A percentile compares a stretch with the other conserved stretches of the same genome.
phyloP scores from a whole-genome alignment of 30 jellyfish, hydroid and myxozoan genomes.

The Pelagia noctiluca region DNA sequence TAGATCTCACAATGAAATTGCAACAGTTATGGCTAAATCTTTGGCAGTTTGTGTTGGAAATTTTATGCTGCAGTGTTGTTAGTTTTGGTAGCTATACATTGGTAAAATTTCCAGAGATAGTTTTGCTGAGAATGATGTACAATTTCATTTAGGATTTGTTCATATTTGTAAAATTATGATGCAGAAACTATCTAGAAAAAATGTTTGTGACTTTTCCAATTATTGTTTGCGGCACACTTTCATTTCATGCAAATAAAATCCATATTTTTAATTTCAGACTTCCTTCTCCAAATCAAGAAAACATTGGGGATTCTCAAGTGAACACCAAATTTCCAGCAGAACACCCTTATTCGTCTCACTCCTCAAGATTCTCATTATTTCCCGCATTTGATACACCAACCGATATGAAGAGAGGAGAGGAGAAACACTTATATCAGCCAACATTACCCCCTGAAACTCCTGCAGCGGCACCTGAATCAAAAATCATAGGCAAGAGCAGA shows the following conservation, averaged over 20 bases:
- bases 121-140: too few relatives aligned
- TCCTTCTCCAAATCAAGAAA: conserved; percentile 73
- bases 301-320: conserved; percentile 25
- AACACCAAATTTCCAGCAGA: conserved; percentile 78
- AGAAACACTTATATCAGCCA: conserved; percentile 64
- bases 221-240: neutral
- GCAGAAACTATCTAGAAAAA: too few relatives aligned
- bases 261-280: conserved; percentile 33
- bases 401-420: conserved; percentile 64
- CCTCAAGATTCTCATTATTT: conserved; percentile 65
- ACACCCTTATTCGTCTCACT: conserved; percentile 81
- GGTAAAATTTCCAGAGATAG: too few relatives aligned
- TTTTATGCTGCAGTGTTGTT: too few relatives aligned
- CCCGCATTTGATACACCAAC: conserved; percentile 72
- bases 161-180: too few relatives aligned
- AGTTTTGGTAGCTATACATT: too few relatives aligned
- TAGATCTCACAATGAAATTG: too few relatives aligned
- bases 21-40: too few relatives aligned
- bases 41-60: too few relatives aligned
- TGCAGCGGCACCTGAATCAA: conserved; percentile 74
- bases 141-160: too few relatives aligned
- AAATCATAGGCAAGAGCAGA: conserved; percentile 61
- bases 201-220: too few relatives aligned
- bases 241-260: neutral
- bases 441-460: conserved; percentile 80